These are phyloP conservation scores for Clanis bilineata DNA, from an alignment of 2,888 invertebrate genomes.

Conservation along the genomic window DNA sequence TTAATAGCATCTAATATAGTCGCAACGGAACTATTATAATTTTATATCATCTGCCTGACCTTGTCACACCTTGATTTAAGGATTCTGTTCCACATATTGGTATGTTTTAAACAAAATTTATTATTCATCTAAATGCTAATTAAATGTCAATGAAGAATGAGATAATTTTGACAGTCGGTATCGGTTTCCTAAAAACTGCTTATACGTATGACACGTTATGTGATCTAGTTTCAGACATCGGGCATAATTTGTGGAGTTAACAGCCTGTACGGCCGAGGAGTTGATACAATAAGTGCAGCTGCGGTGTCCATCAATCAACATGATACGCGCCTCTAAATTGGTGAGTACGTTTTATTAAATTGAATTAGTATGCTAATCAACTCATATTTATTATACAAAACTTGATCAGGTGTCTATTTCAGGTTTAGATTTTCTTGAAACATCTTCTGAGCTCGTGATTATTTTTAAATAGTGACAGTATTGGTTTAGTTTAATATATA, in stretches of 20 bases:
- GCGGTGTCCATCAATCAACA: constrained; percentile 27
- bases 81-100: constrained; percentile 71
- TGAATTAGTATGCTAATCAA: constrained; percentile 20
- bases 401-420: not conserved
- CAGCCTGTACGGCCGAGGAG: constrained; percentile 42
- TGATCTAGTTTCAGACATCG: constrained; percentile 72
- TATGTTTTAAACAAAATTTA: constrained; percentile 70
- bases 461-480: constrained; percentile 25
- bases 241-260: constrained; percentile 59
- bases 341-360: constrained; percentile 48
- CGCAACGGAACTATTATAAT: constrained; percentile 49
- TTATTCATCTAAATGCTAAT: constrained; percentile 74
- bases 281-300: constrained; percentile 29
- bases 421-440: constrained; percentile 1
- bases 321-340: constrained; percentile 44
- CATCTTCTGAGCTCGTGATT: not conserved
- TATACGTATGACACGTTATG: constrained; percentile 54
- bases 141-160: constrained; percentile 66
- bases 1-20: constrained; percentile 38
- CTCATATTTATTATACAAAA: constrained; percentile 13
- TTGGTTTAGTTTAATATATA: constrained; percentile 26
- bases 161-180: constrained; percentile 57
- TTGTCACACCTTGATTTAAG: constrained; percentile 67
- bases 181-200: constrained; percentile 52
- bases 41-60: constrained; percentile 58